Evolutionary conservation across 2,888 invertebrate species (phyloP).

Genomic region (Eutolmus rufibarbis): DNA sequence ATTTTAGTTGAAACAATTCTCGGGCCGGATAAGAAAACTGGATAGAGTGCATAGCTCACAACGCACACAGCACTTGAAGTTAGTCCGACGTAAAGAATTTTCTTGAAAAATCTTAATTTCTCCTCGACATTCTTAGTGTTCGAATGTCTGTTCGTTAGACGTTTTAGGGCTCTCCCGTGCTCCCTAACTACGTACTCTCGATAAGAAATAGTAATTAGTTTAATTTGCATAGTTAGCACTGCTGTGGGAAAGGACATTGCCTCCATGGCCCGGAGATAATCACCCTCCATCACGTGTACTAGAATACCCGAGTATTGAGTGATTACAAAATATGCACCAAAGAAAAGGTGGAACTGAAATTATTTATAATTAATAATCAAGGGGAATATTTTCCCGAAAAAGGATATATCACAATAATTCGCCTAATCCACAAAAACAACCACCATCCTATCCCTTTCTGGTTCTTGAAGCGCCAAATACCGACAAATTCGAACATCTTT

Average conservation of each 20-base stretch:
- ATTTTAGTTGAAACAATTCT: constrained; percentile 5
- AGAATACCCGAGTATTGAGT: constrained; percentile 9
- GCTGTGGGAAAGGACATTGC: constrained; percentile 10
- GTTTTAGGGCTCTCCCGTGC: not conserved
- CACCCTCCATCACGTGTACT: not conserved
- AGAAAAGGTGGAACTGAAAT: not conserved
- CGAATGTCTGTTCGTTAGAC: not conserved
- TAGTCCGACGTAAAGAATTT: not conserved
- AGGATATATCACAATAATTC: not conserved
- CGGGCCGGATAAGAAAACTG: not conserved
- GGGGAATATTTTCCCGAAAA: not conserved
- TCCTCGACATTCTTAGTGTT: not conserved
- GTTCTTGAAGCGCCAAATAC: not conserved
- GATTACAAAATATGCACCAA: not conserved
- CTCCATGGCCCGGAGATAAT: not conserved
- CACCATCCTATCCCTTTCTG: not conserved
- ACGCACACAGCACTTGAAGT: not conserved
- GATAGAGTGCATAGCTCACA: not conserved
- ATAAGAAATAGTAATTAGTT: not conserved
- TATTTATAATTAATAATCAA: not conserved
- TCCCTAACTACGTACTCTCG: not conserved
- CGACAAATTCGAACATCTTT: not conserved
- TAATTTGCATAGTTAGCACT: constrained; percentile 14
- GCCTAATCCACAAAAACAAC: not conserved
- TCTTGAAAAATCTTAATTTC: not conserved